Percentiles rank a stretch among this genome's conserved stretches.
phyloP scores from a whole-genome alignment of 2,888 invertebrate species.

The Pyrgus malvae region DNA sequence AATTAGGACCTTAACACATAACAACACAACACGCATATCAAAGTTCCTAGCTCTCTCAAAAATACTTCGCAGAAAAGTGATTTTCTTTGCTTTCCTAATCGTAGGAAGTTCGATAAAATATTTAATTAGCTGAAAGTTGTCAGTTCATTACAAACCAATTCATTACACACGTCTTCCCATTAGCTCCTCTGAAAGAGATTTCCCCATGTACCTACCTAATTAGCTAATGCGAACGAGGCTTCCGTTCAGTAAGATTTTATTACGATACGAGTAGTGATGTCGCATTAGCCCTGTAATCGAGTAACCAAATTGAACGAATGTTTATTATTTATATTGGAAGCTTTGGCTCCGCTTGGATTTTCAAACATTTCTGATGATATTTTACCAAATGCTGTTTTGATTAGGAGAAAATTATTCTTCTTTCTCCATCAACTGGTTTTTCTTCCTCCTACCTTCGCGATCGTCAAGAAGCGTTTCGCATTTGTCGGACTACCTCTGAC shows the following conservation, averaged over 20 bases:
- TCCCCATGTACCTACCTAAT: slow-evolving; percentile 11
- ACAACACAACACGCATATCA: too few species aligned
- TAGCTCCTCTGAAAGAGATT: slow-evolving; percentile 14
- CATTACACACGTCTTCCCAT: slow-evolving; percentile 9
- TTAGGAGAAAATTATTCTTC: too few species aligned
- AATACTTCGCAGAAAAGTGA: too few species aligned
- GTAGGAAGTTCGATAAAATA: not conserved
- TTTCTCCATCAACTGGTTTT: too few species aligned
- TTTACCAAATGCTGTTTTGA: not conserved
- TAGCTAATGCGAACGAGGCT: slow-evolving; percentile 21
- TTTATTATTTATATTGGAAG: not conserved
- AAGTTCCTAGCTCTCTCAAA: too few species aligned
- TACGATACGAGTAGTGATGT: slow-evolving; percentile 17
- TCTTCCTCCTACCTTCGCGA: too few species aligned
- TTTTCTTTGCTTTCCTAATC: too few species aligned
- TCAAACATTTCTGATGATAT: too few species aligned
- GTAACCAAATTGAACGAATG: slow-evolving; percentile 5
- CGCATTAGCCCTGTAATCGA: slow-evolving; percentile 3
- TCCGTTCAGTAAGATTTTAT: slow-evolving; percentile 17
- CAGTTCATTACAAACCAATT: slow-evolving; percentile 4
- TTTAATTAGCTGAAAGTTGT: slow-evolving; percentile 7
- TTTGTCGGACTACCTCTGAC: too few species aligned
- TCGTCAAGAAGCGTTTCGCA: too few species aligned
- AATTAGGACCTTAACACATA: too few species aligned
- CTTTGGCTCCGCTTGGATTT: too few species aligned